Evolutionary conservation across 2,113 vertebrate species (phyloP).

Genomic region (Hippoglossus stenolepis): DNA sequence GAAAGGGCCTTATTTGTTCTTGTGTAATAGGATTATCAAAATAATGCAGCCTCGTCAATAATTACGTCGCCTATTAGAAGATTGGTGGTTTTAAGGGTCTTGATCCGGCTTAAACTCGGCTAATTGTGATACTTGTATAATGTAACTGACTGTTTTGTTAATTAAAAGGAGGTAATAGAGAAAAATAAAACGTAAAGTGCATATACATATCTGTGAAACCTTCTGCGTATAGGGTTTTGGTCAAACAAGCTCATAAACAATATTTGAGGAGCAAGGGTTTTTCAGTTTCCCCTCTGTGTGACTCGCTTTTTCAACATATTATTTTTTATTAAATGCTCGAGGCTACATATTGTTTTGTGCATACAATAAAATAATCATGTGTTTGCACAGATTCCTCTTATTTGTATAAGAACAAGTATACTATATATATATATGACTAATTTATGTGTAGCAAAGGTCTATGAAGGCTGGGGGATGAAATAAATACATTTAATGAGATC

Average conservation of each 20-base stretch:
- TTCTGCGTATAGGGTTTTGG: neutral
- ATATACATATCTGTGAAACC: constrained; percentile 2
- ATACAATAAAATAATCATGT: neutral
- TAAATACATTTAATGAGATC: constrained; percentile 6
- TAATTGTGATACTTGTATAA: neutral
- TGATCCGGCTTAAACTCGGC: constrained; percentile 55
- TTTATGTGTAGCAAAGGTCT: neutral
- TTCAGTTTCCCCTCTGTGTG: neutral
- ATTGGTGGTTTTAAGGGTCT: constrained; percentile 48
- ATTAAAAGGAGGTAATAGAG: constrained; percentile 7
- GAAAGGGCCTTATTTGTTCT: constrained; percentile 61
- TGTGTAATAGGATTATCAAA: constrained; percentile 78
- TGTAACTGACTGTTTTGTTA: neutral
- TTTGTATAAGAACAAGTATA: neutral
- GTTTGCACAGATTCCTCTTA: neutral
- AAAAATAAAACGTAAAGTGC: no score
- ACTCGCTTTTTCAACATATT: neutral
- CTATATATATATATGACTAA: neutral
- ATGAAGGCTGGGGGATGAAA: neutral
- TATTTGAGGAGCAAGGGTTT: neutral
- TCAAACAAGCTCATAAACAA: neutral
- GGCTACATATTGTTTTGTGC: constrained; percentile 1
- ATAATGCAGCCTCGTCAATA: constrained; percentile 53
- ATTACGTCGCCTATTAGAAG: constrained; percentile 64
- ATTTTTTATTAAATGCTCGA: constrained; percentile 4